phyloP scores from a whole-genome alignment of 1,140 invertebrate species.

The Penaeus chinensis region DNA sequence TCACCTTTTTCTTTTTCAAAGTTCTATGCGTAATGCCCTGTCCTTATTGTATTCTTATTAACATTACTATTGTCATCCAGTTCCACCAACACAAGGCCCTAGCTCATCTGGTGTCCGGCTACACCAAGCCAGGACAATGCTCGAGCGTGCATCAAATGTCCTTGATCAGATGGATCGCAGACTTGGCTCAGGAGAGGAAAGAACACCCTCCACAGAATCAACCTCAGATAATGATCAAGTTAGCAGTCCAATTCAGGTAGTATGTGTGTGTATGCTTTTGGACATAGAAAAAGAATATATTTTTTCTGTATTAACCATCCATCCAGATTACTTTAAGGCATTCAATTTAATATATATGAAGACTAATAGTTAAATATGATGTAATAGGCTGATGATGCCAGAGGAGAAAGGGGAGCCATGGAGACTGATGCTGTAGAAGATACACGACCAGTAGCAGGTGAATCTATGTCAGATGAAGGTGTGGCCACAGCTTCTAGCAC shows the following conservation, averaged over 20 bases:
- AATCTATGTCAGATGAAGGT: slow-evolving; percentile 51
- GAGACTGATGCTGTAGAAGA: no score
- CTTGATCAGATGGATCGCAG: slow-evolving; percentile 62
- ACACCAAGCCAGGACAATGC: slow-evolving; percentile 63
- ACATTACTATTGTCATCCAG: background rate
- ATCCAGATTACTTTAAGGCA: no score
- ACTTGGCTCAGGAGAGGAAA: slow-evolving; percentile 46
- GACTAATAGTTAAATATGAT: no score
- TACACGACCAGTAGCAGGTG: slow-evolving; percentile 51
- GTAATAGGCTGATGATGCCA: no score
- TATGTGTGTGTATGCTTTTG: no score
- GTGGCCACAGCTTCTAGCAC: slow-evolving; percentile 19
- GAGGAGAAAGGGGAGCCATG: no score
- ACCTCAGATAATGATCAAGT: slow-evolving; percentile 34
- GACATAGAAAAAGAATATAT: no score
- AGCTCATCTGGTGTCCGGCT: slow-evolving; percentile 66
- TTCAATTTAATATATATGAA: no score
- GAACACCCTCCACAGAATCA: slow-evolving; percentile 1
- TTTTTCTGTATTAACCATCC: no score
- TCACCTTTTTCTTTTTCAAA: no score
- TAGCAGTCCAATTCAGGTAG: slow-evolving; percentile 7
- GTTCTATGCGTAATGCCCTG: background rate
- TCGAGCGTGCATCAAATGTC: slow-evolving; percentile 64
- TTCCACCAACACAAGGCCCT: slow-evolving; percentile 60
- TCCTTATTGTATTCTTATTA: background rate